Conservation (phyloP, 2,888 invertebrate genomes). For the Mycalesis mineus region DNA sequence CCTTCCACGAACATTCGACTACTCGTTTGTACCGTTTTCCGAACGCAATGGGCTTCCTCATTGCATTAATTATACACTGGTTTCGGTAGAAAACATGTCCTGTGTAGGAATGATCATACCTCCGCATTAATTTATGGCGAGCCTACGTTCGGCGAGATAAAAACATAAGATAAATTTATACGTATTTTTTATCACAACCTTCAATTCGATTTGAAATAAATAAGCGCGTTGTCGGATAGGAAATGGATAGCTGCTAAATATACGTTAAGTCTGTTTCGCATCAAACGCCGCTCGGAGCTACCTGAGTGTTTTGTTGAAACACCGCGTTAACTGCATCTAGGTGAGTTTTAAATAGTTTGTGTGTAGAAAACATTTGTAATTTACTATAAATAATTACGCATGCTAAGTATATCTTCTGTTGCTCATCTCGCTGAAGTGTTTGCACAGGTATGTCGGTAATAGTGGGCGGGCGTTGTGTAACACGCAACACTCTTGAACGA, state of each 20-base stretch:
- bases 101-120: conserved; percentile 26
- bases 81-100: conserved; percentile 46
- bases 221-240: not conserved
- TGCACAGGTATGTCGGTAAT: conserved; percentile 15
- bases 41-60: conserved; percentile 56
- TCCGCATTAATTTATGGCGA: conserved; percentile 19
- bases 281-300: conserved; percentile 31
- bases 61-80: conserved; percentile 62
- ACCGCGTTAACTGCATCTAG: conserved; percentile 40
- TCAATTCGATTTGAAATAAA: not conserved
- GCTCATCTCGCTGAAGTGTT: conserved; percentile 26
- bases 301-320: conserved; percentile 34
- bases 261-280: conserved; percentile 32
- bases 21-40: conserved; percentile 71
- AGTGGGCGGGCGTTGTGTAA: conserved; percentile 22
- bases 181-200: not conserved
- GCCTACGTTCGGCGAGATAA: not conserved
- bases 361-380: conserved; percentile 30
- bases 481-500: conserved; percentile 19
- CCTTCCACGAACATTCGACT: conserved; percentile 65
- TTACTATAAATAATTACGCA: conserved; percentile 32
- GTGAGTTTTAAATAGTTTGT: conserved; percentile 31
- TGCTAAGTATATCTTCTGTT: conserved; percentile 26
- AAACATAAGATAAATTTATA: not conserved
- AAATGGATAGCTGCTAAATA: conserved; percentile 22